Conservation (phyloP, 2,888 invertebrate genomes). For the Stictocephala bisonia region DNA sequence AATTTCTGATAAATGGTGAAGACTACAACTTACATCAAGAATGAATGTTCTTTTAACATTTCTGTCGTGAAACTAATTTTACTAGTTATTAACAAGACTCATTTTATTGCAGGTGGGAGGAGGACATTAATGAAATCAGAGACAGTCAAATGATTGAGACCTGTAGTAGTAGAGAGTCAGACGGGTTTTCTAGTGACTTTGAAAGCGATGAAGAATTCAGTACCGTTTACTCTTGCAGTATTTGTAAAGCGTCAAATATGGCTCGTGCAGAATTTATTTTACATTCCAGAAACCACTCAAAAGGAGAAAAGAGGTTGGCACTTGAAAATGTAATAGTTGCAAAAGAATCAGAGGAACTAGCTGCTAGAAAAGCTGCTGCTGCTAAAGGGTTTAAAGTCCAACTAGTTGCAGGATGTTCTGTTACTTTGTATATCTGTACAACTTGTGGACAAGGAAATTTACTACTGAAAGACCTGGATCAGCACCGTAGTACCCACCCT, state of each 20-base stretch:
- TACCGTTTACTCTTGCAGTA: slow-evolving; percentile 11
- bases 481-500: slow-evolving; percentile 10
- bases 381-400: slow-evolving; percentile 10
- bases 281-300: slow-evolving; percentile 5
- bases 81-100: slow-evolving; percentile 36
- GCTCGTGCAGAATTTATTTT: neutral
- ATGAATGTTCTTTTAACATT: no score
- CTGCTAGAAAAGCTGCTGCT: slow-evolving; percentile 14
- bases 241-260: slow-evolving; percentile 27
- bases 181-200: slow-evolving; percentile 18
- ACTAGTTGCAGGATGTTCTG: neutral
- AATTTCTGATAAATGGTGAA: no score
- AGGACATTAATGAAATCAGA: neutral
- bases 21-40: no score
- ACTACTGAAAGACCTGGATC: neutral
- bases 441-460: slow-evolving; percentile 20
- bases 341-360: neutral
- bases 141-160: neutral
- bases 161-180: neutral
- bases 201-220: slow-evolving; percentile 30
- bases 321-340: neutral
- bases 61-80: no score
- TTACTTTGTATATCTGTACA: slow-evolving; percentile 13
- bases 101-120: slow-evolving; percentile 38
- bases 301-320: neutral